phyloP scores from a whole-genome alignment of 2,113 vertebrate species.

The Equus quagga region DNA sequence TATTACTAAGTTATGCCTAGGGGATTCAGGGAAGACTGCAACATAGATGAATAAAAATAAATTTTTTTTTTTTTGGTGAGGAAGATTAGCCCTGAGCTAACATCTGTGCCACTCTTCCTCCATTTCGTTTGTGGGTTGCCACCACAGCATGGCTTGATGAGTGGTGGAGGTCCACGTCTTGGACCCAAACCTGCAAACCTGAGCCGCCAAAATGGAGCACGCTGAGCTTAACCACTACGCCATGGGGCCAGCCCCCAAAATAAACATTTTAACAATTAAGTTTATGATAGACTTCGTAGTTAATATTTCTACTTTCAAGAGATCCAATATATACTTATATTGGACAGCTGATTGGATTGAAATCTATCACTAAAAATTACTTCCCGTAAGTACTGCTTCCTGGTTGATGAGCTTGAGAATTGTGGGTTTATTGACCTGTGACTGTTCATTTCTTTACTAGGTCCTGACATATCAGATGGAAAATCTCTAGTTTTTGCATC shows the following conservation, averaged over 20 bases:
- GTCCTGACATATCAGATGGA: background rate
- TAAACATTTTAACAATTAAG: background rate
- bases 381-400: background rate
- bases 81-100: no score
- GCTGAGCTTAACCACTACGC: no score
- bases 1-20: background rate
- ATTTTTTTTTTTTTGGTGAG: background rate
- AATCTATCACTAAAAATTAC: background rate
- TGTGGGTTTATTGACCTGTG: background rate
- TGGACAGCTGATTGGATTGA: background rate
- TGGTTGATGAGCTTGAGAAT: background rate
- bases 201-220: no score
- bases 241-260: background rate
- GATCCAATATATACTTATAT: background rate
- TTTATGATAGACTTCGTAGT: background rate
- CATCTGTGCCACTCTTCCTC: no score
- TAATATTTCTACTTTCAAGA: background rate
- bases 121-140: no score
- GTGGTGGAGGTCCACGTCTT: no score
- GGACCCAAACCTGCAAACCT: no score
- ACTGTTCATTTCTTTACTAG: background rate
- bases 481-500: background rate
- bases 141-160: no score
- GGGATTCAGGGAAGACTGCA: background rate
- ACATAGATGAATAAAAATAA: background rate